phyloP scores from a whole-genome alignment of 2,888 invertebrate genomes.

The Scaptomyza caliginosa region DNA sequence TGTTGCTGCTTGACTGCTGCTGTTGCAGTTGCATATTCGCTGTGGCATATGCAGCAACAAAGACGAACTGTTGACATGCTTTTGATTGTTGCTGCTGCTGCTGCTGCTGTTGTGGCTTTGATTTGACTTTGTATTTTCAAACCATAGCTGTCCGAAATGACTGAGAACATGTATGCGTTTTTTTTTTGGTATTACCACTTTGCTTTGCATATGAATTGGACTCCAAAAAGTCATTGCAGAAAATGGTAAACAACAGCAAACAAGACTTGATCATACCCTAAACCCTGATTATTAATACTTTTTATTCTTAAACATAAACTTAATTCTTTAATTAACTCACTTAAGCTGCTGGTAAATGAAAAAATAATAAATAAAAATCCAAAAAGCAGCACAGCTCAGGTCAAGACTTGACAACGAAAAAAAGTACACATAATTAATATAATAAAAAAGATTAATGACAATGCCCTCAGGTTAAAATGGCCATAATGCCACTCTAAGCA shows the following conservation, averaged over 20 bases:
- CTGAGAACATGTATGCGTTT: background rate
- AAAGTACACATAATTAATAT: background rate
- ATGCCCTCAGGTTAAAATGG: background rate
- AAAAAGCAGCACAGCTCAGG: background rate
- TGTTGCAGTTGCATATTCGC: background rate
- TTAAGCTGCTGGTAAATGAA: background rate
- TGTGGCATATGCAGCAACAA: constrained; percentile 13
- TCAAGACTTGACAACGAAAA: background rate
- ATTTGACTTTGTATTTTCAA: constrained; percentile 62
- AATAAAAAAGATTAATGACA: constrained; percentile 20
- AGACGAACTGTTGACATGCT: constrained; percentile 54
- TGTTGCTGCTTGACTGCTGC: constrained; percentile 18
- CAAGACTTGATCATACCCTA: too few species aligned
- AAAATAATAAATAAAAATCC: background rate
- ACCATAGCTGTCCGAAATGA: constrained; percentile 32
- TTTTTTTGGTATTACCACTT: background rate
- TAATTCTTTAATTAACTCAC: background rate
- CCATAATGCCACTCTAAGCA: background rate
- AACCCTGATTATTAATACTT: too few species aligned
- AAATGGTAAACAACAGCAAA: too few species aligned
- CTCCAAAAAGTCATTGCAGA: too few species aligned
- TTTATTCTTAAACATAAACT: too few species aligned
- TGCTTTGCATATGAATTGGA: constrained; percentile 8
- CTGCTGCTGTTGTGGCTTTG: constrained; percentile 57
- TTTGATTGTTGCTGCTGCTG: constrained; percentile 32